Percentiles rank a stretch among this genome's conserved stretches.
Conservation (phyloP, 1,140 invertebrate genomes). For the Euglossa dilemma region DNA sequence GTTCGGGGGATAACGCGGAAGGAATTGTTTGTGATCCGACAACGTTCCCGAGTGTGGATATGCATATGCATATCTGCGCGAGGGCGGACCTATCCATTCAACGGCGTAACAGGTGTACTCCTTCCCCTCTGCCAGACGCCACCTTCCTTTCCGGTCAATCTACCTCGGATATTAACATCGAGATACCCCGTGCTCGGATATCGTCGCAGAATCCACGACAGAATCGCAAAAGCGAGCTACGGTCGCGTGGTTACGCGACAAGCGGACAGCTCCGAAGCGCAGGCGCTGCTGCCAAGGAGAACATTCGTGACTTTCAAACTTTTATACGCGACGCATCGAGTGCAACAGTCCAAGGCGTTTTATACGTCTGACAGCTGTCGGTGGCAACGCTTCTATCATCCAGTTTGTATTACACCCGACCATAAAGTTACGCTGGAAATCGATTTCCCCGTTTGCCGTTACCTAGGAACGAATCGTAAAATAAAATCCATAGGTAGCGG, state of each 20-base stretch:
- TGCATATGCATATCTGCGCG: slow-evolving; percentile 40
- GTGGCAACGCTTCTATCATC: slow-evolving; percentile 26
- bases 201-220: neutral
- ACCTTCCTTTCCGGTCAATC: slow-evolving; percentile 22
- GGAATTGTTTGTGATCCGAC: neutral
- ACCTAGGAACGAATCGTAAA: slow-evolving; percentile 27
- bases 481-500: slow-evolving; percentile 27
- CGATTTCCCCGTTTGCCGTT: slow-evolving; percentile 18
- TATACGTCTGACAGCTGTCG: slow-evolving; percentile 43
- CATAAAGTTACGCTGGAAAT: slow-evolving; percentile 38
- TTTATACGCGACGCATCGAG: neutral
- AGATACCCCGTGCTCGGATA: neutral
- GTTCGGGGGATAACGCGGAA: neutral
- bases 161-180: neutral
- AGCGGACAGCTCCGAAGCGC: no score
- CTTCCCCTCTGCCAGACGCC: slow-evolving; percentile 12
- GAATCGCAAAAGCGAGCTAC: neutral
- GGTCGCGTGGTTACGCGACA: neutral
- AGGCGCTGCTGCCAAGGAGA: neutral
- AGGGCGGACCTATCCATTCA: slow-evolving; percentile 14
- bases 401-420: slow-evolving; percentile 27
- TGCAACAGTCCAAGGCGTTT: slow-evolving; percentile 15
- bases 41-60: neutral
- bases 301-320: slow-evolving; percentile 16
- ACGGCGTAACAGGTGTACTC: slow-evolving; percentile 47